phyloP scores from a whole-genome alignment of 2,113 vertebrate species.

The human region GRCh38 chr14:89331001-89331500 shows the following conservation, averaged over 20 bases:
- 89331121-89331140: neutral
- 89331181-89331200: neutral
- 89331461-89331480: neutral
- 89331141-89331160: neutral
- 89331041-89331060: neutral
- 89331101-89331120: neutral
- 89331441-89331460: neutral
- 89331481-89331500: neutral
- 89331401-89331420: neutral
- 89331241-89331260: neutral
- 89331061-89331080: neutral
- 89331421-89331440: neutral
- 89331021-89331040: neutral
- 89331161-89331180: neutral
- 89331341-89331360: neutral
- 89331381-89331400: neutral
- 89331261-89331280: neutral
- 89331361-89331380: accelerated
- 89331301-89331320: neutral
- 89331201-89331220: neutral
- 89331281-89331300: neutral
- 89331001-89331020: neutral
- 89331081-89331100: neutral
- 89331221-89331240: neutral
- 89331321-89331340: no score